phyloP scores from a whole-genome alignment of 1,140 invertebrate species.

The Aphidius gifuensis region DNA sequence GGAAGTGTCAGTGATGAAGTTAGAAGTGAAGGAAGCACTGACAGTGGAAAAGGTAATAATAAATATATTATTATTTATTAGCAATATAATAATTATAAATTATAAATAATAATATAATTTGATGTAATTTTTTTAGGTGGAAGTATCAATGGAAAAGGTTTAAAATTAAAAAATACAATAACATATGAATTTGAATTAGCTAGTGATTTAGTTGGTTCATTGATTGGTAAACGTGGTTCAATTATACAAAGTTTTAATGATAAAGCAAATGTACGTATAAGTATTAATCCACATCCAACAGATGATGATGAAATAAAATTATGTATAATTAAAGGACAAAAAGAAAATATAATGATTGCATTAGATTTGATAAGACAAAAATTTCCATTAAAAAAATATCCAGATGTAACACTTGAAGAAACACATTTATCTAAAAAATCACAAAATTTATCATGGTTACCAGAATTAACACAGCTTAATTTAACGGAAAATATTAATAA shows the following conservation, averaged over 20 bases:
- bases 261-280: conserved; percentile 73
- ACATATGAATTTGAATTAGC: conserved; percentile 80
- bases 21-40: conserved; percentile 52
- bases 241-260: conserved; percentile 78
- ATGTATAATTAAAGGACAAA: conserved; percentile 79
- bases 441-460: conserved; percentile 33
- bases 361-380: conserved; percentile 78
- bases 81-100: background rate
- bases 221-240: conserved; percentile 83
- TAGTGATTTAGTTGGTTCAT: conserved; percentile 72
- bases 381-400: conserved; percentile 77
- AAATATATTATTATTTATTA: background rate
- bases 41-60: conserved; percentile 49
- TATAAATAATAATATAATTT: background rate
- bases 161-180: conserved; percentile 41
- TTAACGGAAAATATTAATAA: conserved; percentile 89
- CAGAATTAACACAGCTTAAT: conserved; percentile 64
- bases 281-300: conserved; percentile 73
- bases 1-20: conserved; percentile 54
- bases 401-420: conserved; percentile 75
- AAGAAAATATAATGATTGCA: conserved; percentile 73
- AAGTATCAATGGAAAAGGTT: conserved; percentile 58
- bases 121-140: conserved; percentile 44
- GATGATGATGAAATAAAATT: conserved; percentile 67
- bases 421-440: conserved; percentile 55